phyloP scores from a whole-genome alignment of 2,113 vertebrate species.

The Ranitomeya imitator region DNA sequence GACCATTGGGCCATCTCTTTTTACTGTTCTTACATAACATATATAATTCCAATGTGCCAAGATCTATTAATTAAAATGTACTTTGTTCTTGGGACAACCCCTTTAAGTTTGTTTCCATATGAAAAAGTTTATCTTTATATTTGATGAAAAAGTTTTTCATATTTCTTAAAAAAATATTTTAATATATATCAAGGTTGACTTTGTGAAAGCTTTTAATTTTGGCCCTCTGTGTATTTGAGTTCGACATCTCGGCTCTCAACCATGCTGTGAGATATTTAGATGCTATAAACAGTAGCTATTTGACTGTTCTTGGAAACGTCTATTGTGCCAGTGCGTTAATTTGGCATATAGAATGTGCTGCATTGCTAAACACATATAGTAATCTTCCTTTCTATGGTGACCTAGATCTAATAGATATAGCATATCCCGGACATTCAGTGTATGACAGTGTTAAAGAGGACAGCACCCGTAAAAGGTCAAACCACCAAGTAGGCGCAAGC shows the following conservation, averaged over 20 bases:
- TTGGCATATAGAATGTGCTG: background rate
- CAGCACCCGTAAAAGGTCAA: slow-evolving; percentile 41
- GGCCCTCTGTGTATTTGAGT: no score
- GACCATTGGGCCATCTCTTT: no score
- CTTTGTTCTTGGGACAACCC: no score
- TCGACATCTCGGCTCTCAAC: background rate
- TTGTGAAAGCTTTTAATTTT: no score
- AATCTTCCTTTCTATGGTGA: slow-evolving; percentile 13
- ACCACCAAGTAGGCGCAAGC: slow-evolving; percentile 25
- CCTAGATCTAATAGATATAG: slow-evolving; percentile 32
- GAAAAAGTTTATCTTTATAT: no score
- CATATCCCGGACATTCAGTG: slow-evolving; percentile 1
- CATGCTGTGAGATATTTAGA: background rate
- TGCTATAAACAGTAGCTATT: background rate
- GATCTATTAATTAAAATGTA: no score
- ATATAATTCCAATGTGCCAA: no score
- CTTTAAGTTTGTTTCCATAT: no score
- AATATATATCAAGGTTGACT: no score
- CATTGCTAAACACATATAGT: background rate
- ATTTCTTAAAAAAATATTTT: no score
- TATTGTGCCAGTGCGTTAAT: background rate
- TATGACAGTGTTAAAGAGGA: background rate
- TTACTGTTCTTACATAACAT: no score
- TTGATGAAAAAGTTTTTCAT: no score
- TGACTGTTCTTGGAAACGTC: background rate